Conservation (phyloP, 2,888 invertebrate species). For the Heliconius hortense region DNA sequence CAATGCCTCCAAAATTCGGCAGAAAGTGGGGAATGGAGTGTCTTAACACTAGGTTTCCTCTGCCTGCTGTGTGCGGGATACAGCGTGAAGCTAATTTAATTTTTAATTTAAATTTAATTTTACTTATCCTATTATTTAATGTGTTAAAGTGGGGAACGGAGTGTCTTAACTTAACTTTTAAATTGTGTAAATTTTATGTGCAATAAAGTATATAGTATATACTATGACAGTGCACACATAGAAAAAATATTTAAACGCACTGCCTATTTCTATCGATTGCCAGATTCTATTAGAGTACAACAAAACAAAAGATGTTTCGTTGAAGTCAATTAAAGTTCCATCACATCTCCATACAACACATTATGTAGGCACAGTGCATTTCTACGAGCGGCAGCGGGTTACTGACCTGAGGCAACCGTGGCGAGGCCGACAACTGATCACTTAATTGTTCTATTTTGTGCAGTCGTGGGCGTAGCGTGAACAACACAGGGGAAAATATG, state of each 20-base stretch:
- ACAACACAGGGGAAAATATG: constrained; percentile 5
- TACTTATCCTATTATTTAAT: too few species aligned
- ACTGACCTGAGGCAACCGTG: constrained; percentile 37
- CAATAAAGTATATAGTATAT: not conserved
- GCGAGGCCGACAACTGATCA: constrained; percentile 36
- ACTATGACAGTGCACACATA: not conserved
- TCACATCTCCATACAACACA: constrained; percentile 13
- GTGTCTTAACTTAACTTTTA: too few species aligned
- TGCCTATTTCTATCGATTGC: not conserved
- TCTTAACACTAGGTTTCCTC: too few species aligned
- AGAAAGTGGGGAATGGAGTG: too few species aligned
- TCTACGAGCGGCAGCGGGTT: constrained; percentile 26
- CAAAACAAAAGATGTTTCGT: constrained; percentile 3
- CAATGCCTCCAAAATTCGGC: too few species aligned
- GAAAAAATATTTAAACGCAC: not conserved
- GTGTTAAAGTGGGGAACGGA: too few species aligned
- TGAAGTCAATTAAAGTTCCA: constrained; percentile 19
- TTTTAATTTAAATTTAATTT: too few species aligned
- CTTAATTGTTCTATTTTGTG: constrained; percentile 42
- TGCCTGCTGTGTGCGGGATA: too few species aligned
- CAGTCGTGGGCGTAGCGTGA: constrained; percentile 32
- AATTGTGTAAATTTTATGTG: too few species aligned
- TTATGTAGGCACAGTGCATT: constrained; percentile 13
- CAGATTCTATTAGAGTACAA: not conserved
- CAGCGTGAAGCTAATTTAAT: too few species aligned